These are phyloP conservation scores for Muscicapa adusta DNA, from an alignment of 2,113 vertebrate species.

Conservation along the genomic window DNA sequence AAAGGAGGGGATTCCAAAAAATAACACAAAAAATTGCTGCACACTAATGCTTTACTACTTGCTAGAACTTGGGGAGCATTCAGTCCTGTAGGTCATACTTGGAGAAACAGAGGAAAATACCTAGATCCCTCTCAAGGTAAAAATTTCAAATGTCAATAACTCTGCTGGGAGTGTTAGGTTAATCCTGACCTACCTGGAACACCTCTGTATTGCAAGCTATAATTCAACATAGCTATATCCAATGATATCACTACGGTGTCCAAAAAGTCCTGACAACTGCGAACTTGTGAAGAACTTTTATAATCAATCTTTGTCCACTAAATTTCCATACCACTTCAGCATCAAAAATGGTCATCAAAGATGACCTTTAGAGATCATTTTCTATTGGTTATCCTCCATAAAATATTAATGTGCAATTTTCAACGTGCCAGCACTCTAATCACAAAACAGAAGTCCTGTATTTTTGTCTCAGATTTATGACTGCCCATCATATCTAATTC, in stretches of 20 bases:
- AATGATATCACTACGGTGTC: neutral
- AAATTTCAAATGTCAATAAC: neutral
- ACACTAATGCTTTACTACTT: neutral
- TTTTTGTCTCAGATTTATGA: neutral
- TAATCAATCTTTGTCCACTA: neutral
- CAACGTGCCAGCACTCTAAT: neutral
- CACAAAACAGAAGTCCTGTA: neutral
- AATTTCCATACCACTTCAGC: neutral
- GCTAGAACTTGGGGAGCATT: neutral
- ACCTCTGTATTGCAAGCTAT: neutral
- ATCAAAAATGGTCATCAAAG: neutral
- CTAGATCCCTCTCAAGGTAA: neutral
- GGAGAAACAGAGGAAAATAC: neutral
- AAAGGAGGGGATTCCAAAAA: neutral
- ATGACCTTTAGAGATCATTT: conserved; percentile 22
- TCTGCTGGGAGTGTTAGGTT: neutral
- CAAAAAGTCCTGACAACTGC: neutral
- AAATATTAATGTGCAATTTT: conserved; percentile 39
- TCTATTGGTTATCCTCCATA: neutral
- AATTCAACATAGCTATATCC: neutral
- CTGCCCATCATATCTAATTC: neutral
- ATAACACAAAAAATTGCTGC: neutral
- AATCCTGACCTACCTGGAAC: neutral
- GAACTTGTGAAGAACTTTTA: neutral
- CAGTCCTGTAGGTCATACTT: neutral